Base-by-base conservation (phyloP, 2,113 vertebrate species). In the Scopus umbretta region DNA sequence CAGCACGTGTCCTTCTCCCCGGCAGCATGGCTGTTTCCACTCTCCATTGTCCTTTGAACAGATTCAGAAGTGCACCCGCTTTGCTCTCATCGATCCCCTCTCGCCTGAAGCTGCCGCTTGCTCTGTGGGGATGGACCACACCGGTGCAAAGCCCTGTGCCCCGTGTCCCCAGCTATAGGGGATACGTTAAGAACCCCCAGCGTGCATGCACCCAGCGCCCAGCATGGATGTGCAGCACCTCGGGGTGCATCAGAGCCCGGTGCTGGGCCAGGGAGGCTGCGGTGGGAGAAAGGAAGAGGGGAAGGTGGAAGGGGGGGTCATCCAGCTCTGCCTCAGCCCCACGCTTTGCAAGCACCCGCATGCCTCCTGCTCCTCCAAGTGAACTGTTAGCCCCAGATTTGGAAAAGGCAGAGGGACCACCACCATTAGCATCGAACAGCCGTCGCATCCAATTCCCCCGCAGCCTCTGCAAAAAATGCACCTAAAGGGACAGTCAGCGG, bases 31-130 rank as follows among this genome's bases (percentile, higher is more conserved):
- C 50, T 34, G 0, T 62, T 10, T 68, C 94, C 86, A 76, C 7
- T 97, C 97, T 96, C 95, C 86, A 5, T 83, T 90, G 84, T 85
- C 90, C 92, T 86, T 75, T 62, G 94, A 96, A 85, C 87, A 40
- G 95, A 95, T 79, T 42, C 72, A 17, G 61, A 97, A 96, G 90
- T 21, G 90, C 80, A 9, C 66, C 87, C 87, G 13, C 94, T 97
- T 55, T 67, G 90, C 91, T 95, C 74, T 50, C 96, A 95, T 70
- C 80, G 42, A 76, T 86, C 92, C 94, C 92, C 95, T 90, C 68
- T 52, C 50, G 58, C 92, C 83, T 43, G 6, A 65, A 94, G 94
- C 92, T 95, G 75, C 7, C 30, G 9, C 59, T 74, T 22, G 38
- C 86, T 92, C 26, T 21, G 1, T 21, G 72, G 81, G 75, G 45